These are phyloP conservation scores for Limnephilus marmoratus DNA, from an alignment of 2,888 invertebrate genomes.

Conservation along the genomic window DNA sequence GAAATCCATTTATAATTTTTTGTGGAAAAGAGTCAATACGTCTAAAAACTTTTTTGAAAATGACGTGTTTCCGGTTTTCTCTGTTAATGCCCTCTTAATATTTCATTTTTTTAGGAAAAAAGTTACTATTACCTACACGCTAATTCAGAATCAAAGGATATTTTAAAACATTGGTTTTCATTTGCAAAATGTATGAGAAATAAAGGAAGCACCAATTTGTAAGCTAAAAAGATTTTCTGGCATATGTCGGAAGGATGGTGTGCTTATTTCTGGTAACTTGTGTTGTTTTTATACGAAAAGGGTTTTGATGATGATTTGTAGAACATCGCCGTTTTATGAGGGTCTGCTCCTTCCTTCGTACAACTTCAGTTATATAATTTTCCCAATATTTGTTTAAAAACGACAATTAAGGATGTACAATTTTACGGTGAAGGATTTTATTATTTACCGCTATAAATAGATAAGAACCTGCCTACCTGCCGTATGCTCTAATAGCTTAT, in stretches of 20 bases:
- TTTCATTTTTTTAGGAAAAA: too few species aligned
- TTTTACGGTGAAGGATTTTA: not conserved
- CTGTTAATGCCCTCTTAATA: too few species aligned
- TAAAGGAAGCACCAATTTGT: slow-evolving; percentile 2
- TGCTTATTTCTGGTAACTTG: slow-evolving; percentile 7
- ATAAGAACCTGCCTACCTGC: not conserved
- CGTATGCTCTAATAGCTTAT: not conserved
- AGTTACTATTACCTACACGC: too few species aligned
- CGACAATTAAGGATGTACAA: not conserved
- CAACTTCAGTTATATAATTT: not conserved
- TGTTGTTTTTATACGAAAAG: slow-evolving; percentile 27
- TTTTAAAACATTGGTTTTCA: not conserved
- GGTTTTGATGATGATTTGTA: slow-evolving; percentile 11
- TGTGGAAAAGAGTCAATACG: too few species aligned
- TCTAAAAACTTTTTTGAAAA: too few species aligned
- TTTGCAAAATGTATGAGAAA: not conserved
- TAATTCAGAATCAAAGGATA: not conserved
- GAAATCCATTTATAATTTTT: too few species aligned
- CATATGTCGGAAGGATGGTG: slow-evolving; percentile 13
- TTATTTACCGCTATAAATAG: not conserved
- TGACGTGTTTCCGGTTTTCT: too few species aligned
- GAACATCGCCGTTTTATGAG: not conserved
- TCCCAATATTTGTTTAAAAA: not conserved
- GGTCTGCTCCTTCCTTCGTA: not conserved
- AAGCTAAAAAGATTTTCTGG: slow-evolving; percentile 17